Evolutionary conservation across 1,140 invertebrate genomes (phyloP), one percentile per base, ranked within the genome.

Genomic region (Globodera ellingtonae): DNA sequence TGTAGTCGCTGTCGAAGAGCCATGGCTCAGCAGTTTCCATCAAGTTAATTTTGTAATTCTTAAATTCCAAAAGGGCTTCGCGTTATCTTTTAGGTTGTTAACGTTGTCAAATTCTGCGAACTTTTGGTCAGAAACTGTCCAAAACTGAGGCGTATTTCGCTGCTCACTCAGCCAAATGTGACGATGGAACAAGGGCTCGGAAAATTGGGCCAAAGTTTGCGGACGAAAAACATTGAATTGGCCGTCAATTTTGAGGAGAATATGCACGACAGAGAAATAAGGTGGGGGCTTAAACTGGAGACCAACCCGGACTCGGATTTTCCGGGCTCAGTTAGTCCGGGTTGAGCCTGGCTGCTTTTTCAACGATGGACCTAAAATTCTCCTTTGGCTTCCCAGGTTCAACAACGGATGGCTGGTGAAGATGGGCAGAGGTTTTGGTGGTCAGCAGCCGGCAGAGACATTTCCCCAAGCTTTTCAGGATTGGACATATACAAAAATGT

Each of bases 71-170:
- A 9, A 7, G 52, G 52, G 6, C 4, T 10, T 35, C 35, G 3
- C 1, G 1, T 0, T 9, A 52, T 52, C 50, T 18, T 72, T 75
- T 74, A 50, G 69, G 0, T 75, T 6, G 71, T 72, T 18, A 80
- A 80, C n/a, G 70, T 80, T 44, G 78, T 80, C n/a, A 79, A 59
- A 24, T 80, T 80, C 79, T 80, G 79, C 24, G 79, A 80, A 44
- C 18, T 80, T 80, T 65, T 80, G n/a, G 79, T 80, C 4, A 21
- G 44, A 46, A 80, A 47, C 6, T 52, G 78, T n/a, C 5, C n/a
- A 48, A 48, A 35, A 13, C 18, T 80, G 35, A n/a, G 56, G 35
- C 46, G n/a, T 4, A 82, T 80, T 35, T 21, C 46, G 21, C 67
- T 80, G 48, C 62, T 50, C 8, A 79, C 78, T n/a, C 56, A 79